Base-by-base conservation (phyloP, 2,797 vertebrate species). In the Cyprinodon diabolis region DNA sequence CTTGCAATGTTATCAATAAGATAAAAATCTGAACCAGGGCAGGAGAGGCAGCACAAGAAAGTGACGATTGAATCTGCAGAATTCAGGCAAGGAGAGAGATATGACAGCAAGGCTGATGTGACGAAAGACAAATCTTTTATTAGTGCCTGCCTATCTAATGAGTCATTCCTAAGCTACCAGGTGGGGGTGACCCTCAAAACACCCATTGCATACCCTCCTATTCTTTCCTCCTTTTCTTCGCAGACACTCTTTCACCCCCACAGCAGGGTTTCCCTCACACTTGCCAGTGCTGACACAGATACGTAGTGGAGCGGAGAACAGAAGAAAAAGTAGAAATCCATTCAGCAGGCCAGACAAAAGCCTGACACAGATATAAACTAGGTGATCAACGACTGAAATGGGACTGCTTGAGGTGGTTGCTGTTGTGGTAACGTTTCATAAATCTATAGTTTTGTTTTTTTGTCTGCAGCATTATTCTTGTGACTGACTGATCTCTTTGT, bases 121-220 rank as follows among this genome's bases (percentile, higher is more conserved):
- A 92, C 77, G 91, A 93, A 90, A 90, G 92, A 91, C 85, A 87
- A 60, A 91, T 89, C 87, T 92, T 93, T 93, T 88, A 93, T 90
- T 90, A 91, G 84, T 71, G 84, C 79, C 86, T 66, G 84, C 76
- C 81, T 75, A 76, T 91, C 80, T 86, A 91, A 89, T 90, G 88
- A 90, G 72, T 91, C 91, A 92, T 91, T 94, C 91, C 90, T 91
- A 76, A 80, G 89, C 90, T 85, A 86, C 86, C 91, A 92, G 90
- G 90, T 93, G 90, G 89, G 60, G 83, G 82, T 86, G 87, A 89
- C 85, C 86, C 90, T 85, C 76, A 70, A 74, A 80, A 73, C 49
- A 67, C 49, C 21, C 75, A 70, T 45, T 80, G 77, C 69, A 83
- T 71, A 69, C 17, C 75, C 68, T 15, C 9, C 48, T 40, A 82